phyloP scores from a whole-genome alignment of 2,797 vertebrate genomes.

The Eulemur rubriventer region DNA sequence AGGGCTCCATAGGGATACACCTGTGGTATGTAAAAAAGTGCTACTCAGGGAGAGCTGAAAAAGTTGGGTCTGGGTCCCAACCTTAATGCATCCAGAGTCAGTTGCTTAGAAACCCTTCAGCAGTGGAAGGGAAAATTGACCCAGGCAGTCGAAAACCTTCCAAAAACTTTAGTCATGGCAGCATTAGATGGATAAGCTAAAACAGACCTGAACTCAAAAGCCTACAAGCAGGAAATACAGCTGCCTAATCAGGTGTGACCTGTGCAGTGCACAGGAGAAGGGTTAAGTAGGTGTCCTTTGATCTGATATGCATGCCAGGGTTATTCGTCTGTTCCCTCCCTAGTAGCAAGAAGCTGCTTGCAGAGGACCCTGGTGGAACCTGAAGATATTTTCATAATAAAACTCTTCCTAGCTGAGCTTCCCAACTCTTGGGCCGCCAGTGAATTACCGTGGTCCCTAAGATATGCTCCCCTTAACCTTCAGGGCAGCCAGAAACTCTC shows the following conservation, averaged over 20 bases:
- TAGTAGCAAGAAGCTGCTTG: not conserved
- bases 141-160: not conserved
- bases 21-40: not conserved
- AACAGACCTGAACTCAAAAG: not conserved
- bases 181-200: not conserved
- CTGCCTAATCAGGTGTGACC: not conserved
- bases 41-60: not conserved
- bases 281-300: not conserved
- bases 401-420: not conserved
- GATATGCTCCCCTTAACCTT: too few relatives aligned
- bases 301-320: not conserved
- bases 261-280: not conserved
- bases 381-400: not conserved
- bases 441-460: not conserved
- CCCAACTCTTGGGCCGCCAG: not conserved
- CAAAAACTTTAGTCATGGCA: not conserved
- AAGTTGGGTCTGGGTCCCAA: not conserved
- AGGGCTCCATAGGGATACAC: not conserved
- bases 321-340: not conserved
- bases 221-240: not conserved
- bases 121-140: not conserved
- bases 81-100: not conserved
- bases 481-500: not conserved
- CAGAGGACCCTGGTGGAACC: not conserved
- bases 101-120: not conserved